Evolutionary conservation across 2,888 invertebrate genomes (phyloP).

Genomic region (Amblyjoppa proteus): DNA sequence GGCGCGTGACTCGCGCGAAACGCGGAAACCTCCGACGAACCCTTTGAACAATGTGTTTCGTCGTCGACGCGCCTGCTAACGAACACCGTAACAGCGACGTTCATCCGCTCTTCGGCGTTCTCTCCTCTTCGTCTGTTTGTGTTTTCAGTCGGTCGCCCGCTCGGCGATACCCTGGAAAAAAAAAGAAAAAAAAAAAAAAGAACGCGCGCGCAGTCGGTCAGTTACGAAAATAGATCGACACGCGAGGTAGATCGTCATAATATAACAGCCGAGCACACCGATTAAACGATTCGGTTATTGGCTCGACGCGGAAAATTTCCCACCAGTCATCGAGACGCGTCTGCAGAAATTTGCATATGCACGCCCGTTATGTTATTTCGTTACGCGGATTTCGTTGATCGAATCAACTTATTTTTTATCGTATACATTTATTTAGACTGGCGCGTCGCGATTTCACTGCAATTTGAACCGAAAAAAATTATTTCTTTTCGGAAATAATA

Average conservation of each 20-base stretch:
- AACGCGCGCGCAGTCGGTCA: constrained; percentile 16
- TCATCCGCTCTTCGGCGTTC: not conserved
- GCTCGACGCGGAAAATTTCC: too few species aligned
- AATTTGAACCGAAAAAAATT: too few species aligned
- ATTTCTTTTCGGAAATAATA: too few species aligned
- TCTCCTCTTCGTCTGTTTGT: constrained; percentile 63
- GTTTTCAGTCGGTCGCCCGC: constrained; percentile 71
- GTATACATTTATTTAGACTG: too few species aligned
- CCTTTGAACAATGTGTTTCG: constrained; percentile 49
- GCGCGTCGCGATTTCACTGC: too few species aligned
- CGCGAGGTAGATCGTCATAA: constrained; percentile 35
- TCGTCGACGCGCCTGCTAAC: constrained; percentile 8
- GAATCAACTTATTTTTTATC: too few species aligned
- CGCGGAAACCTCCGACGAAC: not conserved
- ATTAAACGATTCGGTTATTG: too few species aligned
- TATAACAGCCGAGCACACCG: not conserved
- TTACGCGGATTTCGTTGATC: too few species aligned
- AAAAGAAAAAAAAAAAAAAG: constrained; percentile 65
- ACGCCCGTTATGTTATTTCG: too few species aligned
- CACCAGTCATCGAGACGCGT: too few species aligned
- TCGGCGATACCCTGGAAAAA: constrained; percentile 68
- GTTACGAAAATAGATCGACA: constrained; percentile 72
- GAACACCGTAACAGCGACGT: not conserved
- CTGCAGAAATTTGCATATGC: too few species aligned
- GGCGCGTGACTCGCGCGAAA: constrained; percentile 4